Percentiles rank a stretch among this genome's conserved stretches.
These are phyloP conservation scores for Epinotia bilunana DNA, from an alignment of 2,888 invertebrate genomes.

Conservation along the genomic window DNA sequence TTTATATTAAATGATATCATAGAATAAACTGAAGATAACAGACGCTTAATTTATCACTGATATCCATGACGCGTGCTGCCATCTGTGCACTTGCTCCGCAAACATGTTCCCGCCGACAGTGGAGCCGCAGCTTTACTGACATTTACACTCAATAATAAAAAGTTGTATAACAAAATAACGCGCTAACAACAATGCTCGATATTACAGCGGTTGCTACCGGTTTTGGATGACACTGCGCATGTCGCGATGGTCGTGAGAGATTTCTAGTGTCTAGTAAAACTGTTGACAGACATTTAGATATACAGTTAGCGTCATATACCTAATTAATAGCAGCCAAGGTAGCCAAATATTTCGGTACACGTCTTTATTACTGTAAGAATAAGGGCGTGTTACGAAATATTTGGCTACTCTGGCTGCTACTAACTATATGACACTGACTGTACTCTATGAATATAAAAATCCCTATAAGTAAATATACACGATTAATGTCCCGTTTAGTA, in stretches of 20 bases:
- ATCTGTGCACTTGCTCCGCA: neutral
- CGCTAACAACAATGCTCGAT: constrained; percentile 31
- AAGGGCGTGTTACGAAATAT: no score
- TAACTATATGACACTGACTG: no score
- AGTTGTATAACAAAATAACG: constrained; percentile 43
- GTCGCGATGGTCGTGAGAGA: constrained; percentile 1
- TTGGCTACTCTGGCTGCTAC: no score
- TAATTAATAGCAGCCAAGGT: no score
- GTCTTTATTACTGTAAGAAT: no score
- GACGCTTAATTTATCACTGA: no score
- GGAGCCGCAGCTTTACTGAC: constrained; percentile 52
- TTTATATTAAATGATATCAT: no score
- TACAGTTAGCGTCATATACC: no score
- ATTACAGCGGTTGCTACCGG: constrained; percentile 23
- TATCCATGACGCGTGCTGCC: constrained; percentile 1
- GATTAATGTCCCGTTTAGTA: no score
- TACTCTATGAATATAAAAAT: no score
- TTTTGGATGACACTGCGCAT: neutral
- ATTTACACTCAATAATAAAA: constrained; percentile 56
- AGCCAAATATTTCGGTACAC: no score
- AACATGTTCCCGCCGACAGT: constrained; percentile 47
- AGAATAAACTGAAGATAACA: neutral
- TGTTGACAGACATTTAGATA: neutral
- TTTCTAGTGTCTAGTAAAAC: neutral
- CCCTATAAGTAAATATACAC: no score